Conservation (phyloP, 1,140 invertebrate species). For the Sycophila sp. region DNA sequence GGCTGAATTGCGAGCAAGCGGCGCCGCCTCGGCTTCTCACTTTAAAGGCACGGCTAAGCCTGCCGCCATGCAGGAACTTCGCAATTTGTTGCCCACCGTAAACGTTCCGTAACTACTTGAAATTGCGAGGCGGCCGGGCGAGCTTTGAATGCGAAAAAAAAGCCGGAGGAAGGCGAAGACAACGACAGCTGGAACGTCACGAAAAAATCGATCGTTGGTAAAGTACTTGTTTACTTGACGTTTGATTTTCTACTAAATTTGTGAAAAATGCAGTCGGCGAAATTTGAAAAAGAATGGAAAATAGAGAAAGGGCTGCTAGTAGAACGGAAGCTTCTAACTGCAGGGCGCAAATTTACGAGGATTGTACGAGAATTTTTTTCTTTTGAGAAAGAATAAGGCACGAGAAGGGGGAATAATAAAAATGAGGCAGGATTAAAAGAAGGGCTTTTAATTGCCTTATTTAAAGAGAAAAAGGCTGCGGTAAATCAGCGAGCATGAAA, state of each 20-base stretch:
- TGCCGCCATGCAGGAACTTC: slow-evolving; percentile 40
- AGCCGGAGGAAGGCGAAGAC: slow-evolving; percentile 13
- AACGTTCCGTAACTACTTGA: slow-evolving; percentile 48
- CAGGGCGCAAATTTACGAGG: not conserved
- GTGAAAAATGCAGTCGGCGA: not conserved
- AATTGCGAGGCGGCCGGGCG: slow-evolving; percentile 36
- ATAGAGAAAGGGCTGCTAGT: not conserved
- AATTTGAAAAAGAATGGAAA: slow-evolving; percentile 16
- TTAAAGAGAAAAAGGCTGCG: slow-evolving; percentile 41
- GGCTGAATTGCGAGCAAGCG: slow-evolving; percentile 42
- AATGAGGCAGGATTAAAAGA: slow-evolving; percentile 1
- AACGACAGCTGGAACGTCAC: slow-evolving; percentile 34
- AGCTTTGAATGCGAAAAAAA: not conserved
- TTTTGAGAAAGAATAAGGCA: slow-evolving; percentile 22
- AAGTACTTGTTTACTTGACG: too few species aligned
- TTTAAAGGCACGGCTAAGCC: slow-evolving; percentile 22
- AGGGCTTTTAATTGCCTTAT: slow-evolving; percentile 44
- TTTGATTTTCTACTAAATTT: too few species aligned
- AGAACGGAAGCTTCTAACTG: slow-evolving; percentile 12
- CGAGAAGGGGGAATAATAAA: slow-evolving; percentile 24
- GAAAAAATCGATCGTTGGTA: too few species aligned
- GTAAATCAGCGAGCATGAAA: slow-evolving; percentile 29
- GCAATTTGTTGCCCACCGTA: slow-evolving; percentile 50
- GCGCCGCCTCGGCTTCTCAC: not conserved
- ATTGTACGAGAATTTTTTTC: slow-evolving; percentile 34